Percentiles rank a stretch among this genome's conserved stretches.
These are phyloP conservation scores for Ptilorrhoa leucosticta DNA, from an alignment of 2,113 vertebrate genomes.

Conservation along the genomic window DNA sequence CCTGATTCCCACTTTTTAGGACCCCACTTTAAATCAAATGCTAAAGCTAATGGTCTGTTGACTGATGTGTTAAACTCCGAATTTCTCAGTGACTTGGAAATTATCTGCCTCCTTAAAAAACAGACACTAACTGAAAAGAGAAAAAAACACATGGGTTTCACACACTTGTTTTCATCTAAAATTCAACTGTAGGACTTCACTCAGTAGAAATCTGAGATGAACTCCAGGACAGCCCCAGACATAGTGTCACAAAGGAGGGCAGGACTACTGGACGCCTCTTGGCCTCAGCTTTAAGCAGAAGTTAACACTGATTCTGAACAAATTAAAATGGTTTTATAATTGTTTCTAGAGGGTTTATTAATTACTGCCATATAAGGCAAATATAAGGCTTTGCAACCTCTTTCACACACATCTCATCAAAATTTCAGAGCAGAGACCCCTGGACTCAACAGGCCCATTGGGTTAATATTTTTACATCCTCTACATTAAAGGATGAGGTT, in stretches of 20 bases:
- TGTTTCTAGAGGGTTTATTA: background rate
- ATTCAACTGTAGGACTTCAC: background rate
- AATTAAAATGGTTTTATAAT: background rate
- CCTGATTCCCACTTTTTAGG: background rate
- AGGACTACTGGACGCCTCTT: background rate
- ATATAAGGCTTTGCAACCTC: background rate
- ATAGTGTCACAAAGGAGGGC: background rate
- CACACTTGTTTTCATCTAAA: background rate
- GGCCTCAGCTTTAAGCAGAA: background rate
- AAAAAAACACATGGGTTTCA: background rate
- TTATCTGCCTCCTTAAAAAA: background rate
- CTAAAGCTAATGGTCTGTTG: background rate
- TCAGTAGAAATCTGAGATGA: background rate
- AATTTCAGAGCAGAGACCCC: background rate
- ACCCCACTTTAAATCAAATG: background rate
- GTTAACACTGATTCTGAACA: background rate
- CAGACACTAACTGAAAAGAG: background rate
- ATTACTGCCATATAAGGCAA: background rate
- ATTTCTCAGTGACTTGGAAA: background rate
- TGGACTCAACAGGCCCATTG: background rate
- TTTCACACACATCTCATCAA: background rate
- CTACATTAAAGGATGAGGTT: background rate
- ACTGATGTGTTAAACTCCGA: background rate
- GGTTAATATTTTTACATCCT: background rate
- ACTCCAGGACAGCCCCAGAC: background rate